These are phyloP conservation scores for Laodelphax striatellus DNA, from an alignment of 1,140 invertebrate genomes.

Conservation along the genomic window DNA sequence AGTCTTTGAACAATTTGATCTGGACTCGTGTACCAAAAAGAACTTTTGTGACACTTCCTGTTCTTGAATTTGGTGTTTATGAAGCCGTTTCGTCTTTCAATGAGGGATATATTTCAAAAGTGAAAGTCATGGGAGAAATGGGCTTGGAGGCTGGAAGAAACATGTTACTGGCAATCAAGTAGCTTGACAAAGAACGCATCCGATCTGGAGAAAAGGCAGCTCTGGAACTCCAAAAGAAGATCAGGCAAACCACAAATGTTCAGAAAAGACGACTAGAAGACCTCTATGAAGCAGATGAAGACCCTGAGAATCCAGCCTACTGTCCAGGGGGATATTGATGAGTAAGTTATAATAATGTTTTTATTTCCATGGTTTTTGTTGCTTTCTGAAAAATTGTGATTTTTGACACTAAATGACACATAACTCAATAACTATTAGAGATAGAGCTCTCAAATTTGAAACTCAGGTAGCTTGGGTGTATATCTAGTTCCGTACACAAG, in stretches of 20 bases:
- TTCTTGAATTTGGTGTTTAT: too few relatives aligned
- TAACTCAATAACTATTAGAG: too few relatives aligned
- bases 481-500: too few relatives aligned
- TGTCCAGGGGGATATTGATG: background rate
- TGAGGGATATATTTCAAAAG: background rate
- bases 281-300: slow-evolving; percentile 3
- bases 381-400: too few relatives aligned
- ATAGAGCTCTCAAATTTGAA: too few relatives aligned
- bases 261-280: slow-evolving; percentile 4
- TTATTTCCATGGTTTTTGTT: background rate
- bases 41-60: too few relatives aligned
- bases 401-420: too few relatives aligned
- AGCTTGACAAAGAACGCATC: background rate
- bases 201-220: background rate
- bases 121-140: background rate
- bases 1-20: slow-evolving; percentile 6
- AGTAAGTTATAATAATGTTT: too few relatives aligned
- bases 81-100: too few relatives aligned
- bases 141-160: background rate
- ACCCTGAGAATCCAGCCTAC: slow-evolving; percentile 6
- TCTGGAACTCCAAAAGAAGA: slow-evolving; percentile 5
- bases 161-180: too few relatives aligned
- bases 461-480: too few relatives aligned
- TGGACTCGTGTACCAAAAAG: slow-evolving; percentile 9
- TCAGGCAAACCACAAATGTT: background rate